Evolutionary conservation across 2,113 vertebrate species (phyloP).

Genomic region (Apistogramma diplotaenia): DNA sequence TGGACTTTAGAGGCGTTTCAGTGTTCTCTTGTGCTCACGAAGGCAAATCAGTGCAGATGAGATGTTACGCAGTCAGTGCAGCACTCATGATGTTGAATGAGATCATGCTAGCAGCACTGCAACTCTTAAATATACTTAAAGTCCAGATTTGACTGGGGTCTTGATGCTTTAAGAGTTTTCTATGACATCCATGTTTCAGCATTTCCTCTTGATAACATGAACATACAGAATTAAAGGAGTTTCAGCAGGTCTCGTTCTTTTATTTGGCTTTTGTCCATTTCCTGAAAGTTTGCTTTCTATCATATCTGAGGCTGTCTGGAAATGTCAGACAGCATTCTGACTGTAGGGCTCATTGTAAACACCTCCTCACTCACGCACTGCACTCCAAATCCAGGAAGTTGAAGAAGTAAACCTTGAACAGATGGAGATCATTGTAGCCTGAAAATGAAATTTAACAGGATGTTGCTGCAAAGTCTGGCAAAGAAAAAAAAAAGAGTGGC

Average conservation of each 20-base stretch:
- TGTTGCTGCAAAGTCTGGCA: slow-evolving; percentile 22
- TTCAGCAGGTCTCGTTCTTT: background rate
- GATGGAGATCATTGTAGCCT: slow-evolving; percentile 31
- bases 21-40: background rate
- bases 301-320: slow-evolving; percentile 4
- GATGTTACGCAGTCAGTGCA: background rate
- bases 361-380: slow-evolving; percentile 30
- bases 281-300: slow-evolving; percentile 16
- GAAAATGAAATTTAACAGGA: slow-evolving; percentile 29
- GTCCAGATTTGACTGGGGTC: background rate
- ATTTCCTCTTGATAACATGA: background rate
- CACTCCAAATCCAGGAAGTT: slow-evolving; percentile 10
- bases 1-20: background rate
- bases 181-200: background rate
- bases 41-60: background rate
- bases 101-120: background rate
- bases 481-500: slow-evolving; percentile 9
- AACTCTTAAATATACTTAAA: background rate
- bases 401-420: slow-evolving; percentile 47
- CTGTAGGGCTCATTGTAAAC: slow-evolving; percentile 24
- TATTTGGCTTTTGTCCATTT: slow-evolving; percentile 9
- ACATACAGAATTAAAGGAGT: background rate
- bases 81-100: background rate
- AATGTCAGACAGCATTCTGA: slow-evolving; percentile 12
- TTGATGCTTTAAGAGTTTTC: background rate